Base-by-base conservation (phyloP, 2,797 vertebrate species). In the Rhinella marina region DNA sequence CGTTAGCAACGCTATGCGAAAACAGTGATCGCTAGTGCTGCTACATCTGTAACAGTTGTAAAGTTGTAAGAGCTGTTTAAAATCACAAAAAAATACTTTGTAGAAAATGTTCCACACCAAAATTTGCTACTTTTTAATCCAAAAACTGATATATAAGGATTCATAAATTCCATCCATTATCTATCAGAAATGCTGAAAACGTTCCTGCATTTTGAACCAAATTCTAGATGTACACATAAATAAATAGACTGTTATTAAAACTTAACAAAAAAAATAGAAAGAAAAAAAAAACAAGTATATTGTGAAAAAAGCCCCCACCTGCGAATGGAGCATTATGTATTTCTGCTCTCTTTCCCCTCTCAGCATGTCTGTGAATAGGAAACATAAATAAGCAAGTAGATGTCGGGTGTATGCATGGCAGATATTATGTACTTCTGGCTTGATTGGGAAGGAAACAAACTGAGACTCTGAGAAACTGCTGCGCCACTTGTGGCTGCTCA, bases 371-470 rank as follows among this genome's bases (percentile, higher is more conserved):
- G 79, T 68, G 59, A 86, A 54, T 76, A 57, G 50, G 84, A 59
- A 86, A 79, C 84, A 86, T 88, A 88, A 88, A 88, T 88, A 86
- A 88, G 79, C 84, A 27, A 68, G 27, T n/a, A 52, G 78, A 3
- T 64, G 41, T 77, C 56, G 7, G 57, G 68, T 76, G 61, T 79
- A 86, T 86, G 88, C 56, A 76, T 70, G 41, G 84, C 61, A 73
- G 75, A 52, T 50, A 81, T 85, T 86, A 81, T 86, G 75, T 64
- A 66, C 78, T 86, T 82, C 78, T 88, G 82, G 84, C 88, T 86
- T 88, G 88, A 88, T 88, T 88, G 88, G 88, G 84, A 86, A 88
- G 57, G 88, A 88, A 86, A 82, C 88, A 82, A 86, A 82, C 66
- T 82, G 84, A 82, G 88, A 57, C 79, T 81, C 57, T 86, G 84